Base-by-base conservation (phyloP, 1,140 invertebrate species). In the Sinella curviseta region DNA sequence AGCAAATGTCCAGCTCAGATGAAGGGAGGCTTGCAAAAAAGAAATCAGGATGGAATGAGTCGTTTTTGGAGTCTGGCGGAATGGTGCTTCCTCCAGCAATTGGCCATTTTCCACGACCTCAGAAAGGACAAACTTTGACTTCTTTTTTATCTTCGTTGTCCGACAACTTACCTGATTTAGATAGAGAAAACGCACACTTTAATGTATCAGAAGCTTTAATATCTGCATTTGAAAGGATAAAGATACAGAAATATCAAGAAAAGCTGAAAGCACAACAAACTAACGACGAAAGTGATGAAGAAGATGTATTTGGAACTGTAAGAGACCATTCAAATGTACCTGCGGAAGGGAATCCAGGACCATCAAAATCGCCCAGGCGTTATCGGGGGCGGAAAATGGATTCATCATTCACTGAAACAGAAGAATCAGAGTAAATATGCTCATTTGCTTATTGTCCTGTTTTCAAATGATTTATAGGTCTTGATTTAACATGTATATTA, bases 101-200 rank as follows among this genome's bases (percentile, higher is more conserved):
- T 1, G 89, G 89, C 81, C 89, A 88, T 84, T 92, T 93, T 85
- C 90, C 90, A 1, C 87, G 88, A 80, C 92, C 93, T 20, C 86
- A 87, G 36, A 89, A 92, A 85, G 93, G 93, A 1, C 93, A 95
- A 87, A 93, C 90, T 85, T 86, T 95, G 14, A 90, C 90, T 2
- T 91, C 91, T 76, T 95, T 94, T 85, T 85, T 95, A 1, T 91
- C 92, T 1, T 93, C 93, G 28, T 92, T 93, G 84, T 89, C 91
- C 33, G 87, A 90, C 82, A 90, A 91, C 28, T 92, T 93, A 85
- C 93, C 93, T 12, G 93, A 94, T 84, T 86, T 95, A 74, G 94
- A 95, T 82, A 90, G 92, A 85, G 94, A 96, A 88, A 95, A 95
- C 87, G 93, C 94, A 0, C 94, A 96, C 87, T 96, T 96, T 86